Evolutionary conservation across 2,113 vertebrate genomes (phyloP).

Genomic region (Mormyrus iriodes): DNA sequence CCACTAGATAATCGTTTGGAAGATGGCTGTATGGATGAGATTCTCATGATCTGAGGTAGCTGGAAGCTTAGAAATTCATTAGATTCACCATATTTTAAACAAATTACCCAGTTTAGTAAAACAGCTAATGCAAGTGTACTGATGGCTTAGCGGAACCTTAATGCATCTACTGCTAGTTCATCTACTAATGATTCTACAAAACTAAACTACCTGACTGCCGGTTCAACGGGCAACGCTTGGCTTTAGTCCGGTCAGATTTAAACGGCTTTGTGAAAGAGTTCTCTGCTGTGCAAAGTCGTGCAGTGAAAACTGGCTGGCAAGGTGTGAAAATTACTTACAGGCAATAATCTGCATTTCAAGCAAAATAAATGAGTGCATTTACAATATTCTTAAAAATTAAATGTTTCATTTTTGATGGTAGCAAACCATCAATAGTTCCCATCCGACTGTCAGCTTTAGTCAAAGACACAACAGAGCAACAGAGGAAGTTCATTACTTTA

Average conservation of each 20-base stretch:
- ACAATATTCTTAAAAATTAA: conserved; percentile 3
- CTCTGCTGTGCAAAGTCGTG: background rate
- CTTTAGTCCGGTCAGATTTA: background rate
- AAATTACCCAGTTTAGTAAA: background rate
- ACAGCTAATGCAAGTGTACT: background rate
- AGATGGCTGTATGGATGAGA: background rate
- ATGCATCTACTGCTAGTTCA: background rate
- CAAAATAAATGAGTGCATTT: background rate
- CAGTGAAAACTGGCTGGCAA: background rate
- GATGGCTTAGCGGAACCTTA: background rate
- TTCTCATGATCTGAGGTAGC: background rate
- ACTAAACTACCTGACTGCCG: background rate
- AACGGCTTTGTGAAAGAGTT: conserved; percentile 1
- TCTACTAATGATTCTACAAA: background rate
- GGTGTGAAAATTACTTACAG: background rate
- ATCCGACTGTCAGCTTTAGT: conserved; percentile 14
- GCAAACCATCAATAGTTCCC: conserved; percentile 7
- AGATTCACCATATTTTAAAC: background rate
- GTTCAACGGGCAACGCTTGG: background rate
- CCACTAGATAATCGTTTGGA: background rate
- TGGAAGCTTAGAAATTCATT: background rate
- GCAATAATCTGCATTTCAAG: background rate
- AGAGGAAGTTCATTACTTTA: conserved; percentile 8
- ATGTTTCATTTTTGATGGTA: conserved; percentile 1
- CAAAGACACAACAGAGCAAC: conserved; percentile 3